phyloP scores from a whole-genome alignment of 2,888 invertebrate species.

The Ennomos quercinarius region DNA sequence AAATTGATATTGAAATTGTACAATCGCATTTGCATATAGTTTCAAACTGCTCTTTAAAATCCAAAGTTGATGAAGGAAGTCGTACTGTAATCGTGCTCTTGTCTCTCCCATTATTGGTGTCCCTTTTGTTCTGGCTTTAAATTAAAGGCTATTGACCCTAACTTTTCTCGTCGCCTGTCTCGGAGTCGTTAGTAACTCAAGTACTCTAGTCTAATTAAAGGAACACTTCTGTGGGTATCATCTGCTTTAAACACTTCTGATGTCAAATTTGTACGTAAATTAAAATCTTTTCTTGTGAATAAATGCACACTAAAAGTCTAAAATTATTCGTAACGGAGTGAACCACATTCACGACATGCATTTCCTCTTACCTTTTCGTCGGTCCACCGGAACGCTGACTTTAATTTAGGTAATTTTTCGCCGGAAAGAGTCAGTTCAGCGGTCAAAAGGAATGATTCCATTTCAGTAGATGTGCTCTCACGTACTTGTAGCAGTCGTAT shows the following conservation, averaged over 20 bases:
- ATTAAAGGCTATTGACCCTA: slow-evolving; percentile 77
- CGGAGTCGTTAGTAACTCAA: slow-evolving; percentile 59
- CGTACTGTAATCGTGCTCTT: slow-evolving; percentile 68
- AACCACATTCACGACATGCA: slow-evolving; percentile 46
- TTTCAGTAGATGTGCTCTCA: slow-evolving; percentile 72
- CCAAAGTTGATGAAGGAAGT: slow-evolving; percentile 53
- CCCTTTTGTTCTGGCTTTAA: slow-evolving; percentile 73
- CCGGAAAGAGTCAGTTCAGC: slow-evolving; percentile 62
- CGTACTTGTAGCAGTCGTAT: slow-evolving; percentile 76
- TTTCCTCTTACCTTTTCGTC: slow-evolving; percentile 47
- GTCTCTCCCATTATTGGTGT: slow-evolving; percentile 71
- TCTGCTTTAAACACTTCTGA: slow-evolving; percentile 21
- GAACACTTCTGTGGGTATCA: slow-evolving; percentile 44
- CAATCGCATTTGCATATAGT: slow-evolving; percentile 11
- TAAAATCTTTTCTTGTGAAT: slow-evolving; percentile 11
- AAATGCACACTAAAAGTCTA: slow-evolving; percentile 25
- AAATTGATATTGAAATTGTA: slow-evolving; percentile 6
- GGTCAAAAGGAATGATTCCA: slow-evolving; percentile 76
- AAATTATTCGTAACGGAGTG: slow-evolving; percentile 39
- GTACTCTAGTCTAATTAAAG: slow-evolving; percentile 53
- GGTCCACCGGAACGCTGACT: slow-evolving; percentile 49
- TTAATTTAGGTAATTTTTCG: slow-evolving; percentile 67
- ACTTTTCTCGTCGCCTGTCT: slow-evolving; percentile 58
- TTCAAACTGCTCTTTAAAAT: slow-evolving; percentile 51
- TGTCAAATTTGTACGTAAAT: slow-evolving; percentile 24